Percentiles rank a stretch among this genome's conserved stretches.
Conservation (phyloP, 2,797 vertebrate species). For the Acanthurus leucopareius region DNA sequence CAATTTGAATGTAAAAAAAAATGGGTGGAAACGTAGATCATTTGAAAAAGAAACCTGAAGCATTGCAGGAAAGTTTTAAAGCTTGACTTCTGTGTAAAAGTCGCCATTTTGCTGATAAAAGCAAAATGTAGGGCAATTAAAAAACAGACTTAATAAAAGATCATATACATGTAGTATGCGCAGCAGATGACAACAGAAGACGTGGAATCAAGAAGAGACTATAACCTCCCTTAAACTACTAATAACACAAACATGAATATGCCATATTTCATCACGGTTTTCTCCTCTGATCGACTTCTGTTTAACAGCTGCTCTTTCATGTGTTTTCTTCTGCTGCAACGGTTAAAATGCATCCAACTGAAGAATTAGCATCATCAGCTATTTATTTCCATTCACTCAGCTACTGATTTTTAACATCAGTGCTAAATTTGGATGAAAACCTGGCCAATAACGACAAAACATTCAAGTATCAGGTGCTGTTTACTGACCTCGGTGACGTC, state of each 20-base stretch:
- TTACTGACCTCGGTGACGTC: conserved; percentile 97
- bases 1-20: neutral
- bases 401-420: neutral
- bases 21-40: neutral
- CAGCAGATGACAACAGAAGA: no score
- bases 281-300: neutral
- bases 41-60: neutral
- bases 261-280: neutral
- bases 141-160: neutral
- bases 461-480: neutral
- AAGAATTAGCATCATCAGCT: neutral
- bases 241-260: neutral
- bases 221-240: neutral
- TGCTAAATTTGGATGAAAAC: neutral
- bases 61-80: no score
- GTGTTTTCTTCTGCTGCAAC: neutral
- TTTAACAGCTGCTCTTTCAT: neutral
- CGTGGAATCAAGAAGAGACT: neutral
- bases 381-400: neutral
- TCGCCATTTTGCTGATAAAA: neutral
- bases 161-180: neutral
- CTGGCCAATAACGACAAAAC: neutral
- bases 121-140: neutral
- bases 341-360: neutral
- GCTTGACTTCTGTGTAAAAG: neutral